Base-by-base conservation (phyloP, 92 coral and sea anemone species). In the Palythoa grandis region DNA sequence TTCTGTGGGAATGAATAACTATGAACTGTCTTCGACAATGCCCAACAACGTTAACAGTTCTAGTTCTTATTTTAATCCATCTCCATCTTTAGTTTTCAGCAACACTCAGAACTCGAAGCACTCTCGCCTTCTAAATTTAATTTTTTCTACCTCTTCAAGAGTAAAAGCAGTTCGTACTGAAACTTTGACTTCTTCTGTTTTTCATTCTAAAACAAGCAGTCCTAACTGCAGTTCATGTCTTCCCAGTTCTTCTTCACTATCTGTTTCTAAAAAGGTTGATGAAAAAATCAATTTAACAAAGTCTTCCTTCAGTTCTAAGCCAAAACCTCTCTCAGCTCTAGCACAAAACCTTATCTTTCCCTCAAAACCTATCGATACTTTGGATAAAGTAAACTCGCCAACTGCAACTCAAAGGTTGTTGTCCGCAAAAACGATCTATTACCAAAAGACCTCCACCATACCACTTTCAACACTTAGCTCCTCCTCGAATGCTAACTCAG, bases 401-500 rank as follows among this genome's bases (percentile, higher is more conserved):
- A 63, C 43, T 79, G 72, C 84, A 0, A 79, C 82, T 47, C 82
- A 53, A 43, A 66, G 74, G 22, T 48, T 80, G 58, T 66, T 47
- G 22, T 47, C 74, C 29, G 4, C 22, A 23, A 48, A 39, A 43
- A 66, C 29, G 12, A 77, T 8, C 48, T 35, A 66, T 57, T 1
- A 66, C 74, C 12, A 67, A 22, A 66, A 24, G 61, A 47, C 65
- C 35, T 66, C 47, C 54, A 66, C 73, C 11, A 39, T 20, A 5
- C 37, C n/a, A 22, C 40, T 22, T 66, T 14, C 74, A 56, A 25
- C 9, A 25, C 5, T 7, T 20, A 25, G n/a, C 40, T 15, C 57
- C 38, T 20, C 60, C n/a, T 65, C 73, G 11, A 8, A 40, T 2
- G 43, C 19, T 20, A 20, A 52, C 52, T n/a, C 39, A 65, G 71